Conservation (phyloP, 2,797 vertebrate genomes). For the Octomys mimax region DNA sequence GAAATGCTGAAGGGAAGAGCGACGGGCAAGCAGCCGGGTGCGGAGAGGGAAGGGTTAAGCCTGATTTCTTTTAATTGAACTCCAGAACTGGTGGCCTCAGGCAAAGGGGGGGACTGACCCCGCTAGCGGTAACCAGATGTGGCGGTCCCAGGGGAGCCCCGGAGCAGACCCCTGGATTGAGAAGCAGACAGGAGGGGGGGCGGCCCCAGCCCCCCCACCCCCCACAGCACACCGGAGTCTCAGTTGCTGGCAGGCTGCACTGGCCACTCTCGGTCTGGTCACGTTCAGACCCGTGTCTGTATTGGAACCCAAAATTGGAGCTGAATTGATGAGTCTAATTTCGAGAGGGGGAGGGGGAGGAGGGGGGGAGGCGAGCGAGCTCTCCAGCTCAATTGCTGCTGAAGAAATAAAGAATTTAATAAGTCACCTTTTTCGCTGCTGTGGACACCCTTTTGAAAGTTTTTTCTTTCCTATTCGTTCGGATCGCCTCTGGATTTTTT, state of each 20-base stretch:
- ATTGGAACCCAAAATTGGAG: constrained; percentile 90
- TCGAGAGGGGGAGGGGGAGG: constrained; percentile 82
- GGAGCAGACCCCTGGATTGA: constrained; percentile 89
- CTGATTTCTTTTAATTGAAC: constrained; percentile 98
- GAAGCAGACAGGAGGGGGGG: constrained; percentile 87
- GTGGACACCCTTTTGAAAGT: constrained; percentile 76
- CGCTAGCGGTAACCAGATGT: constrained; percentile 99
- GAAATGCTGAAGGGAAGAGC: constrained; percentile 36
- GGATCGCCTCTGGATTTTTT: constrained; percentile 81
- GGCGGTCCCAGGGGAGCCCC: constrained; percentile 93
- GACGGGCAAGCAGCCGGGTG: constrained; percentile 47
- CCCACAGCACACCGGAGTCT: constrained; percentile 87
- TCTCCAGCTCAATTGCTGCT: constrained; percentile 80
- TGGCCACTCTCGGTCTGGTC: constrained; percentile 89
- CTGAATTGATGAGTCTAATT: constrained; percentile 95
- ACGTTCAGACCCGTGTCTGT: constrained; percentile 90
- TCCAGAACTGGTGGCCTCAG: constrained; percentile 96
- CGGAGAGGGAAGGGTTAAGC: constrained; percentile 95
- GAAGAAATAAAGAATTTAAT: constrained; percentile 89
- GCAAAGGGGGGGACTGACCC: constrained; percentile 97
- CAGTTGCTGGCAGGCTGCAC: constrained; percentile 89
- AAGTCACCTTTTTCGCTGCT: constrained; percentile 82
- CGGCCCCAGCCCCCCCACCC: constrained; percentile 86
- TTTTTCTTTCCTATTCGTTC: constrained; percentile 79
- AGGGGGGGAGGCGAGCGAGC: constrained; percentile 84